These are phyloP conservation scores for Cheilosia scutellata DNA, from an alignment of 2,888 invertebrate genomes.

Conservation along the genomic window DNA sequence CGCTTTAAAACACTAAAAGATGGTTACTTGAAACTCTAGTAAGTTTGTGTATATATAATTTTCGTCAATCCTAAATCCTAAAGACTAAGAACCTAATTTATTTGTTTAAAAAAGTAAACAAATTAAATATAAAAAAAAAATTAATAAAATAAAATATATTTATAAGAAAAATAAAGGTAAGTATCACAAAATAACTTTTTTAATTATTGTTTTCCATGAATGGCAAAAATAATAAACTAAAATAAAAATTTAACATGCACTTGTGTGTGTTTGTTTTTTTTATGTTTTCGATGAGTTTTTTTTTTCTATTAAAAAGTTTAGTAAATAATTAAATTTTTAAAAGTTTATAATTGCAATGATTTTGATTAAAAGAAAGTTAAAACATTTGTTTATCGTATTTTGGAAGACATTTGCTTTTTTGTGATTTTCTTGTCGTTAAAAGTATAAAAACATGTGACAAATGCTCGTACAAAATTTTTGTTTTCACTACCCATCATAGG, in stretches of 20 bases:
- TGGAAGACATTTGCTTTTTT: slow-evolving; percentile 66
- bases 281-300: slow-evolving; percentile 21
- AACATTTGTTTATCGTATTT: slow-evolving; percentile 39
- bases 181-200: slow-evolving; percentile 66
- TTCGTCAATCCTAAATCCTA: slow-evolving; percentile 36
- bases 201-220: slow-evolving; percentile 9
- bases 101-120: slow-evolving; percentile 44
- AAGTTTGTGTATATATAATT: slow-evolving; percentile 46
- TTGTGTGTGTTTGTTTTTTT: slow-evolving; percentile 11
- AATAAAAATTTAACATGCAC: slow-evolving; percentile 24
- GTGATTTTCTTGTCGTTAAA: slow-evolving; percentile 64
- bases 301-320: slow-evolving; percentile 3
- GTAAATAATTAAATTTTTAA: background rate
- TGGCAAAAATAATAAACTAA: slow-evolving; percentile 16
- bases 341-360: slow-evolving; percentile 40
- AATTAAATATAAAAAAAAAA: slow-evolving; percentile 19
- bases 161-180: slow-evolving; percentile 48
- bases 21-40: slow-evolving; percentile 61
- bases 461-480: slow-evolving; percentile 63
- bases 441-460: slow-evolving; percentile 23
- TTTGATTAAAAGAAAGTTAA: slow-evolving; percentile 30
- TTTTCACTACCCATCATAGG: too few species aligned
- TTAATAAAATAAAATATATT: slow-evolving; percentile 15
- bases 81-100: slow-evolving; percentile 43
- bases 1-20: slow-evolving; percentile 53